Percentiles rank a stretch among this genome's conserved stretches.
phyloP scores from a whole-genome alignment of 53 echinoderm and acorn worm genomes.

The Mesocentrotus franciscanus region DNA sequence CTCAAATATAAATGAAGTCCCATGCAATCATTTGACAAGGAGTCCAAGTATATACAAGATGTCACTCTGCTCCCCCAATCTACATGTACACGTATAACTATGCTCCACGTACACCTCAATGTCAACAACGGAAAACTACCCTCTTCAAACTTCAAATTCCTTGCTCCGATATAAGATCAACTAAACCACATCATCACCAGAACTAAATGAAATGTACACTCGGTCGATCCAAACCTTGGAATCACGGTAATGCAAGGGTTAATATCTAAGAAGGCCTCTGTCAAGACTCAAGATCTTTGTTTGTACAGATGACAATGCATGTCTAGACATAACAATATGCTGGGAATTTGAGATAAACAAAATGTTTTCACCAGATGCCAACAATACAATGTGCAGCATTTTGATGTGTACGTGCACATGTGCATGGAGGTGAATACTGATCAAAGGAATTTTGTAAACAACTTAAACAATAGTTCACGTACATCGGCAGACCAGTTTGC shows the following conservation, averaged over 20 bases:
- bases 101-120: not conserved
- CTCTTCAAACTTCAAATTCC: not conserved
- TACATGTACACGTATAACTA: no score
- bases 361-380: not conserved
- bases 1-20: not conserved
- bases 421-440: not conserved
- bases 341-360: not conserved
- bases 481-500: not conserved
- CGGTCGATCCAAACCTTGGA: not conserved
- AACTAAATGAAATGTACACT: not conserved
- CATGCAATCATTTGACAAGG: not conserved
- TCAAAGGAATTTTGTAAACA: not conserved
- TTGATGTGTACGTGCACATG: not conserved
- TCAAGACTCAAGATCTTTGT: not conserved
- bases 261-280: not conserved
- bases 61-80: no score
- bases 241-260: not conserved
- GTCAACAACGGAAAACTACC: not conserved
- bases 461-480: not conserved
- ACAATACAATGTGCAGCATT: not conserved
- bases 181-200: not conserved
- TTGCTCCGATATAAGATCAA: not conserved
- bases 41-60: no score
- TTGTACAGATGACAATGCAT: not conserved
- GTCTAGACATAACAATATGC: conserved; percentile 31